These are phyloP conservation scores for Meiosimyza decipiens DNA, from an alignment of 2,888 invertebrate species.

Conservation along the genomic window DNA sequence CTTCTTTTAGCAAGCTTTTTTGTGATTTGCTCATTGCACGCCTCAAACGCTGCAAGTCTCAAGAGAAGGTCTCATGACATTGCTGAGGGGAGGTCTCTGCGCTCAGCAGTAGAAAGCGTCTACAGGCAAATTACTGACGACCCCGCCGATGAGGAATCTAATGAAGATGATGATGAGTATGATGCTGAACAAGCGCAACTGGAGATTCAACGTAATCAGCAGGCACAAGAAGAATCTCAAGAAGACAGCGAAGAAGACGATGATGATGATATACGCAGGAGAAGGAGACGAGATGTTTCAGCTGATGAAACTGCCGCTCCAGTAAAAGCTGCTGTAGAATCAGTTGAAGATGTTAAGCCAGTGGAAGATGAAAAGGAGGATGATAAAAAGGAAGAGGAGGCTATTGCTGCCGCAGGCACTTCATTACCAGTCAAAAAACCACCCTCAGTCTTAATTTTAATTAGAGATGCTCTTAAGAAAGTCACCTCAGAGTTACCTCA, in stretches of 20 bases:
- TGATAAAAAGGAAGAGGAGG: not conserved
- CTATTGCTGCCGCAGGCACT: slow-evolving; percentile 15
- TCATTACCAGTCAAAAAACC: slow-evolving; percentile 49
- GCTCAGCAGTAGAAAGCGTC: slow-evolving; percentile 18
- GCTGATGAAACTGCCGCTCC: slow-evolving; percentile 19
- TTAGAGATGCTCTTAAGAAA: slow-evolving; percentile 61
- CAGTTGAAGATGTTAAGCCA: slow-evolving; percentile 3
- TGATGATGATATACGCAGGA: slow-evolving; percentile 46
- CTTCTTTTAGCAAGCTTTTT: slow-evolving; percentile 33
- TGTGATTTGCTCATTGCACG: slow-evolving; percentile 44
- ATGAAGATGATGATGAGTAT: slow-evolving; percentile 52
- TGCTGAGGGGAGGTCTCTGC: slow-evolving; percentile 31
- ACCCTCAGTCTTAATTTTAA: slow-evolving; percentile 58
- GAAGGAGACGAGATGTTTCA: slow-evolving; percentile 45
- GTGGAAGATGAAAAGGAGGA: slow-evolving; percentile 19
- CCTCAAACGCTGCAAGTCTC: slow-evolving; percentile 45
- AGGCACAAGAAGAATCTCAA: slow-evolving; percentile 39
- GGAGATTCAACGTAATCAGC: slow-evolving; percentile 33
- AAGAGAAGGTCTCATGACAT: slow-evolving; percentile 15
- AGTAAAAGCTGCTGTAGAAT: slow-evolving; percentile 20
- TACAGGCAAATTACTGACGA: slow-evolving; percentile 40
- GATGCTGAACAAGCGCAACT: slow-evolving; percentile 43
- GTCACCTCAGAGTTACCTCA: slow-evolving; percentile 57
- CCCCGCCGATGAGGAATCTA: slow-evolving; percentile 49
- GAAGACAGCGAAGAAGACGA: slow-evolving; percentile 46